These are phyloP conservation scores for Diplodus puntazzo DNA, from an alignment of 2,797 vertebrate species.

Conservation along the genomic window DNA sequence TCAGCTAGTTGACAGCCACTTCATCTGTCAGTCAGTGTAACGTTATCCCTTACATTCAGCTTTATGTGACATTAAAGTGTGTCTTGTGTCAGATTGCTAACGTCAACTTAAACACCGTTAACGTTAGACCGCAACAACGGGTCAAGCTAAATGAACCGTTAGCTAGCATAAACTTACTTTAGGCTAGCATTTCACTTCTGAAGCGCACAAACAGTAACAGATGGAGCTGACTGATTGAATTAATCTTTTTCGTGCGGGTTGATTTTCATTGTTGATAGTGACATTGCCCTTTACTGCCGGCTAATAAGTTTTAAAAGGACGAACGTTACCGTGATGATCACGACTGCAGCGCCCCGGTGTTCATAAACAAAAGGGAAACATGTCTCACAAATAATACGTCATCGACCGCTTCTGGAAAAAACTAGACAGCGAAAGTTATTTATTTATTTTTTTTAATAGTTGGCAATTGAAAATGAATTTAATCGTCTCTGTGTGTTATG, in stretches of 20 bases:
- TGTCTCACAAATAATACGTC: conserved; percentile 76
- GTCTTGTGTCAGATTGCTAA: neutral
- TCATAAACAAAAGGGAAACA: conserved; percentile 35
- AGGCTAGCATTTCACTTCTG: conserved; percentile 16
- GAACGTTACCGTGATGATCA: neutral
- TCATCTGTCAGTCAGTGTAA: neutral
- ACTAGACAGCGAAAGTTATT: neutral
- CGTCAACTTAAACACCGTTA: neutral
- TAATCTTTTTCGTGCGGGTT: neutral
- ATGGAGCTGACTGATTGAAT: neutral
- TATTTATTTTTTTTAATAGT: no score
- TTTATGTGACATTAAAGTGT: neutral
- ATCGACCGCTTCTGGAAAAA: conserved; percentile 6
- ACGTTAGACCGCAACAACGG: neutral
- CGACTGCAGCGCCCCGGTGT: conserved; percentile 3
- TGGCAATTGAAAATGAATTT: no score
- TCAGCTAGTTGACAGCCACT: neutral
- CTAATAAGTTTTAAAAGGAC: neutral
- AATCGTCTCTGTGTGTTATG: no score
- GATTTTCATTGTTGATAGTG: rapidly evolving
- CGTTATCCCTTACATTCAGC: neutral
- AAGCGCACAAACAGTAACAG: neutral
- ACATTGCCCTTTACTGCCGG: conserved; percentile 52
- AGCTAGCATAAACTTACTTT: conserved; percentile 11
- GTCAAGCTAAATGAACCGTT: neutral